Percentiles rank a stretch among this genome's conserved stretches.
Evolutionary conservation across 2,888 invertebrate species (phyloP).

Genomic region (Omphaloscelis lunosa): DNA sequence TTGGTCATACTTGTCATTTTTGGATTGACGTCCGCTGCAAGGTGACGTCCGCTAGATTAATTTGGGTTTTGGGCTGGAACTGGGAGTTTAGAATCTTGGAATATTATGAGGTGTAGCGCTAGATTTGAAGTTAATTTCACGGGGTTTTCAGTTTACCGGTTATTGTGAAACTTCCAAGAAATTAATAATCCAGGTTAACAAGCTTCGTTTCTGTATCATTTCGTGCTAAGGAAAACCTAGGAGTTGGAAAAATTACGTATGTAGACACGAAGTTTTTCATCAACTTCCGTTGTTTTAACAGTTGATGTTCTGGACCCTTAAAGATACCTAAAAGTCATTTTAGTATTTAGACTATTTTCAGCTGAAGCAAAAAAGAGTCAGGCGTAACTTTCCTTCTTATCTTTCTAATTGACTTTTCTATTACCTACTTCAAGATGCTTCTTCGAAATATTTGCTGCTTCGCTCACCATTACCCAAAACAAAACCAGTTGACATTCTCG

Average conservation of each 20-base stretch:
- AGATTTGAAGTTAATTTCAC: conserved; percentile 33
- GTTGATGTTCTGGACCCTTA: not conserved
- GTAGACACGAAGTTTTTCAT: not conserved
- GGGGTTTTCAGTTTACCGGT: not conserved
- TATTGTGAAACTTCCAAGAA: conserved; percentile 4
- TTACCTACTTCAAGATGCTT: not conserved
- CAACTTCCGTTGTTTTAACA: not conserved
- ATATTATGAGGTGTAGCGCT: conserved; percentile 14
- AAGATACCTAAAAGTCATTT: too few relatives aligned
- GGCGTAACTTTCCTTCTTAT: not conserved
- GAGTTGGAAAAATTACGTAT: not conserved
- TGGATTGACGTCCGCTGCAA: conserved; percentile 71
- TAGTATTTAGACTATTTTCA: not conserved
- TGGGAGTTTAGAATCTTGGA: conserved; percentile 14
- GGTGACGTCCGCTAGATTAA: conserved; percentile 62
- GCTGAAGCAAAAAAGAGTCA: not conserved
- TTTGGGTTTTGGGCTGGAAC: conserved; percentile 56
- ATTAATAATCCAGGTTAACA: not conserved
- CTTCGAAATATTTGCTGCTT: conserved; percentile 21
- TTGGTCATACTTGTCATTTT: conserved; percentile 75
- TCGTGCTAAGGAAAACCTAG: not conserved
- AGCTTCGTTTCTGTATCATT: not conserved
- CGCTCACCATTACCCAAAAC: conserved; percentile 47
- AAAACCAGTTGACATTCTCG: conserved; percentile 47
- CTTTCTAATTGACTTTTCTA: too few relatives aligned